Base-by-base conservation (phyloP, 1,140 invertebrate species). In the Stenopsyche tienmushanensis region DNA sequence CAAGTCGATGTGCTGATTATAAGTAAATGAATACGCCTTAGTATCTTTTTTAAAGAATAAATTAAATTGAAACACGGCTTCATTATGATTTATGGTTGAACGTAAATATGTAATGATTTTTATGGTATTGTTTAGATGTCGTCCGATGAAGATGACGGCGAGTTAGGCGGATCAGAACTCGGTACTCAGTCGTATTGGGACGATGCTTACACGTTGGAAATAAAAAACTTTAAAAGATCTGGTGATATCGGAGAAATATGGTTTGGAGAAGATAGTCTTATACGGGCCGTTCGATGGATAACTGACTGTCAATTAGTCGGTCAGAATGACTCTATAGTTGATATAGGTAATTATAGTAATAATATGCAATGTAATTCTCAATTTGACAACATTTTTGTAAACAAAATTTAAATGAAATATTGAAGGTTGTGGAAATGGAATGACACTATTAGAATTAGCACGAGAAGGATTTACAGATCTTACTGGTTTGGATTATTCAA, bases 161-260 rank as follows among this genome's bases (percentile, higher is more conserved):
- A 91, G 75, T 73, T 90, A n/a, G 77, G 82, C 47, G 76, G 87
- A 1, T 94, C 90, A 0, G 86, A 90, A 75, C 77, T 94, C 39
- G 92, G 93, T 20, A 93, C 91, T 0, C 83, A 87, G 69, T 83
- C 89, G 42, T 94, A 88, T 78, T 97, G 95, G 96, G 89, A 96
- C 72, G 78, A 86, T 47, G 80, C 86, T 9, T 98, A 97, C 76
- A 77, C 83, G 49, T 82, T 81, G 59, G 95, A 97, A 80, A 85
- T 96, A 29, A 77, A 83, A 25, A 94, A 95, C 77, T 97, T 90
- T 74, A 81, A 88, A 52, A 86, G 86, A 64, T 85, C 90, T 75
- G 93, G 93, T 1, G 94, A 97, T 75, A 84, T 90, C 10, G 95
- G 95, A 3, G 94, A 97, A 75, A 84, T 96, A 39, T 97, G 94